Conservation (phyloP, 2,888 invertebrate species). For the Priocnemis perturbator region DNA sequence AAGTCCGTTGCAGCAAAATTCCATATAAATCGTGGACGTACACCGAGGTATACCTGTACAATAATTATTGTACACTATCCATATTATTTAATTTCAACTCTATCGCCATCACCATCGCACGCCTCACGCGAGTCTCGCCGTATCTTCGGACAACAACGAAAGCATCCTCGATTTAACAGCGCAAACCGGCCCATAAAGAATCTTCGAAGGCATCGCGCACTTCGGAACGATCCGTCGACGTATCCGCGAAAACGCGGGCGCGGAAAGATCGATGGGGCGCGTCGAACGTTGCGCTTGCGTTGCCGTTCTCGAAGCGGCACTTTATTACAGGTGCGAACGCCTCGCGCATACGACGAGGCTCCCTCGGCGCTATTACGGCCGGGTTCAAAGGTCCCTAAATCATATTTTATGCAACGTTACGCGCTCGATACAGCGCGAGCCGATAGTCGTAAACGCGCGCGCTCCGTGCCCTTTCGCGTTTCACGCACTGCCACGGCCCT, state of each 20-base stretch:
- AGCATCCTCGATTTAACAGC: too few relatives aligned
- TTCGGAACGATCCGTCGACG: too few relatives aligned
- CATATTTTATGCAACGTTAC: conserved; percentile 63
- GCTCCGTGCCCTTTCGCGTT: conserved; percentile 33
- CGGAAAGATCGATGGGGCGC: conserved; percentile 34
- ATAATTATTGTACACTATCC: too few relatives aligned
- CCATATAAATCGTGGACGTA: too few relatives aligned
- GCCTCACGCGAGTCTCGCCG: too few relatives aligned
- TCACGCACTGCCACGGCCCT: conserved; percentile 33
- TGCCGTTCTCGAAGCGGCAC: conserved; percentile 23
- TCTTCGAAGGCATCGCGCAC: too few relatives aligned
- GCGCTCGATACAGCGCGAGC: conserved; percentile 49
- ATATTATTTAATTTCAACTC: too few relatives aligned
- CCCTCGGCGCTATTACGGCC: conserved; percentile 39
- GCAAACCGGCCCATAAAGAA: too few relatives aligned
- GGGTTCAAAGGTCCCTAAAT: conserved; percentile 62
- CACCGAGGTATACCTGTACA: too few relatives aligned
- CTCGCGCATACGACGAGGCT: conserved; percentile 31
- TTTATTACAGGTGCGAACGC: conserved; percentile 52
- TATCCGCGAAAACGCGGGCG: conserved; percentile 4
- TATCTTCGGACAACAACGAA: too few relatives aligned
- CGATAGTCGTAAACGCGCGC: conserved; percentile 61
- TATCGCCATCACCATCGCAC: too few relatives aligned
- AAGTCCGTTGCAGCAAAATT: too few relatives aligned
- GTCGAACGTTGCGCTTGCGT: conserved; percentile 7